These are phyloP conservation scores for Mantis religiosa DNA, from an alignment of 2,888 invertebrate genomes.

Conservation along the genomic window DNA sequence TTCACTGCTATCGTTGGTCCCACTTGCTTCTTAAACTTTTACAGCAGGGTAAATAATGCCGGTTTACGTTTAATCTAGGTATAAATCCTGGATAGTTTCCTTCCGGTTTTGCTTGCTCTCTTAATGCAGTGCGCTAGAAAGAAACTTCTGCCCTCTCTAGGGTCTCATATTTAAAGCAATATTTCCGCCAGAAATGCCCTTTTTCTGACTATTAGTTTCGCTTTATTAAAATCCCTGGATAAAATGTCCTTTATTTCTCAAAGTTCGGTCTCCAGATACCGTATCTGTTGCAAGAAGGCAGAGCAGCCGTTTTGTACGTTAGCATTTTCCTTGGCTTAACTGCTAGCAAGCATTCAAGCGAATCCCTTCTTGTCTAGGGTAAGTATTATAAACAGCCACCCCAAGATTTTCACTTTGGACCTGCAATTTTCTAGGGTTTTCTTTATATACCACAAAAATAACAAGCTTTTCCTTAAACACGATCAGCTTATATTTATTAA, in stretches of 20 bases:
- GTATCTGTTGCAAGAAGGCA: neutral
- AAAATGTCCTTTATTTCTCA: neutral
- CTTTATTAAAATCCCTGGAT: neutral
- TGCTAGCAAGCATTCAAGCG: neutral
- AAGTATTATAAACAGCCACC: neutral
- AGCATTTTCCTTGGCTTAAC: neutral
- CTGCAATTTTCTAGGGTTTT: too few relatives aligned
- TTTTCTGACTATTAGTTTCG: neutral
- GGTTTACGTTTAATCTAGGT: neutral
- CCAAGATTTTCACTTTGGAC: neutral
- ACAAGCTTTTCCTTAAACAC: too few relatives aligned
- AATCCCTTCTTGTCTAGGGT: neutral
- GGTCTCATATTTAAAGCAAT: neutral
- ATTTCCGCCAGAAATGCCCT: neutral
- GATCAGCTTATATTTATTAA: too few relatives aligned
- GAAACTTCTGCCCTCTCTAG: neutral
- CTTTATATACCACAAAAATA: too few relatives aligned
- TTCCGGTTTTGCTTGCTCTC: neutral
- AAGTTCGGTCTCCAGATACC: neutral
- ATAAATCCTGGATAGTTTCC: neutral
- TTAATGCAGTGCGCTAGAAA: neutral
- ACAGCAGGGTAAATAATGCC: neutral
- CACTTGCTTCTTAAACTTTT: neutral
- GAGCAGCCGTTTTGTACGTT: neutral
- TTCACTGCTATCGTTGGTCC: neutral